Percentiles rank a stretch among this genome's conserved stretches.
phyloP scores from a whole-genome alignment of 2,797 vertebrate genomes.

The Erethizon dorsatum region DNA sequence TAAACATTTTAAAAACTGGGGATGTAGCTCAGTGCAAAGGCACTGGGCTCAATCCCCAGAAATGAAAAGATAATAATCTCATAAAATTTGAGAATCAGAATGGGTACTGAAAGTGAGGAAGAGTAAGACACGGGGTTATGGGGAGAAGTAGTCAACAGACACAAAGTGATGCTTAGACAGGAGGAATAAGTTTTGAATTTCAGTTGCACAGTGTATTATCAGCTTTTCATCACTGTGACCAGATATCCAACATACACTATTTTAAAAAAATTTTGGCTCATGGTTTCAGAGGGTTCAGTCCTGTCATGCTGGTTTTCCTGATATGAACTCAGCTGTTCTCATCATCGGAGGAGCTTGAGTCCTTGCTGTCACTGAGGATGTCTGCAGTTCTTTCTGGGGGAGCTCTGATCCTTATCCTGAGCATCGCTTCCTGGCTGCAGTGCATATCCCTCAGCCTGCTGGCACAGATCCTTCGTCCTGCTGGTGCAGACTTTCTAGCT shows the following conservation, averaged over 20 bases:
- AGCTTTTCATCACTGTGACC: neutral
- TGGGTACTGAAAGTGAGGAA: neutral
- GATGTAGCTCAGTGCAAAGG: neutral
- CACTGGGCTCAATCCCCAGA: neutral
- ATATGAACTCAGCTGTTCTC: no score
- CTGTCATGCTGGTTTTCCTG: neutral
- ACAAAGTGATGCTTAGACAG: neutral
- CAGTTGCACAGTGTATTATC: neutral
- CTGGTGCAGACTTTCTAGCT: no score
- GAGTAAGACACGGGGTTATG: neutral
- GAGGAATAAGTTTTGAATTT: neutral
- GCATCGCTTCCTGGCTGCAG: no score
- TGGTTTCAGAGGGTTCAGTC: neutral
- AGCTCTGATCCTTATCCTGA: no score
- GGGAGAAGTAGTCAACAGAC: neutral
- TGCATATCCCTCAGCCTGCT: no score
- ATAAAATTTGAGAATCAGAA: neutral
- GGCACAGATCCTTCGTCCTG: no score
- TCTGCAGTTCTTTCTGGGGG: no score
- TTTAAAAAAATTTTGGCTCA: neutral
- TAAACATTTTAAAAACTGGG: neutral
- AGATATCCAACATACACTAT: neutral
- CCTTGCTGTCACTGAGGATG: no score
- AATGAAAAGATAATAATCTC: neutral
- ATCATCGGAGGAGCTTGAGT: no score